Evolutionary conservation across 2,797 vertebrate species (phyloP), one percentile per base, ranked within the genome.

Genomic region (Malacoctenus gilli): DNA sequence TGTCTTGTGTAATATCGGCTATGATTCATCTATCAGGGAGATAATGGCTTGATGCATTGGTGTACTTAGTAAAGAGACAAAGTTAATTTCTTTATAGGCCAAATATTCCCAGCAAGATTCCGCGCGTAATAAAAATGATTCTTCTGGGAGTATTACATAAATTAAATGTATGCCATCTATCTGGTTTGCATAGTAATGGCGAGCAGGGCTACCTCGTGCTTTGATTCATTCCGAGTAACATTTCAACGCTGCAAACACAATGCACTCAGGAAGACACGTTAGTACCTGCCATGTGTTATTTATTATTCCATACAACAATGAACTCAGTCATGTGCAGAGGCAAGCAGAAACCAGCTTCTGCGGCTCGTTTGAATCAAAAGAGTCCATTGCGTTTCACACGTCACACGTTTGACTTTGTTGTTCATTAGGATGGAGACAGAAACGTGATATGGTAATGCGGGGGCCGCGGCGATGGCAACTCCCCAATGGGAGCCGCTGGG

Each of bases 21-120:
- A 88, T 85, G 89, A 94, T 94, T 95, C 90, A 92, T 94, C 90
- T 93, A 88, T 89, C 76, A 79, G 49, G n/a, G 85, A 92, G 91
- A 93, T 95, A 94, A 95, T 88, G 86, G 87, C 84, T 87, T 90
- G 90, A 94, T 93, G 91, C 93, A 92, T 92, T 89, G 89, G 81
- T 82, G 87, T 92, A 88, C 90, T 94, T 92, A 92, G 88, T 77
- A 89, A 83, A 87, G 88, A 92, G 91, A 91, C 90, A 92, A 93
- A 91, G 89, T 92, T 91, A 92, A 92, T 93, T 93, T 89, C 89
- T 92, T 92, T 89, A 90, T 84, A 90, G 89, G 89, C 87, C 87
- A 89, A 89, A 91, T 89, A 90, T 89, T 89, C 85, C 82, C 61
- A 85, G 79, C 76, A 63, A 84, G 85, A 90, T 87, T 6, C 77